Evolutionary conservation across 2,888 invertebrate species (phyloP).

Genomic region (Cheilosia grossa): DNA sequence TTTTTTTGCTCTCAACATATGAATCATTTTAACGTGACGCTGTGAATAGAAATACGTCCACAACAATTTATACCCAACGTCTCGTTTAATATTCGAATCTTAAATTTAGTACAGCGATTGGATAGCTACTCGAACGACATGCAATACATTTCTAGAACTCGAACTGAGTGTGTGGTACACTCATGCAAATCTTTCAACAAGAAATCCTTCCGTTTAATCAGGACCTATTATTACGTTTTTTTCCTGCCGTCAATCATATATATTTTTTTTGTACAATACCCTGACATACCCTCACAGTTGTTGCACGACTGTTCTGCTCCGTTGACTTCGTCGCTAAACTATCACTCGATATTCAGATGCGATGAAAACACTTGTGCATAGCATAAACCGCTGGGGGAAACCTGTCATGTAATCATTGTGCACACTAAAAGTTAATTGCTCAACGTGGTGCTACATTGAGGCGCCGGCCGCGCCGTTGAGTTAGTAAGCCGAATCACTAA

Average conservation of each 20-base stretch:
- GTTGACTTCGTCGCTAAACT: slow-evolving; percentile 72
- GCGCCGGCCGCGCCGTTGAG: slow-evolving; percentile 24
- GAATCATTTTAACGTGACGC: too few relatives aligned
- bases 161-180: slow-evolving; percentile 29
- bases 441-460: slow-evolving; percentile 35
- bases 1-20: too few relatives aligned
- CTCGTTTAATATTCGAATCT: too few relatives aligned
- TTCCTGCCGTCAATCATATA: slow-evolving; percentile 49
- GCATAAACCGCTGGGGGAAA: slow-evolving; percentile 39
- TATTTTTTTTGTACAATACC: slow-evolving; percentile 9
- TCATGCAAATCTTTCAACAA: slow-evolving; percentile 56
- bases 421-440: slow-evolving; percentile 60
- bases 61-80: too few relatives aligned
- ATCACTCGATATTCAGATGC: slow-evolving; percentile 65
- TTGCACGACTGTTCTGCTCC: slow-evolving; percentile 55
- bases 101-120: too few relatives aligned
- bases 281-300: slow-evolving; percentile 27
- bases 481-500: slow-evolving; percentile 42
- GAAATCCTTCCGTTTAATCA: slow-evolving; percentile 68
- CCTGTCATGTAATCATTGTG: slow-evolving; percentile 50
- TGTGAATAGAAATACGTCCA: too few relatives aligned
- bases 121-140: not conserved
- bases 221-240: slow-evolving; percentile 39
- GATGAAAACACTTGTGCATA: slow-evolving; percentile 26
- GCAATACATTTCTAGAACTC: not conserved